Evolutionary conservation across 1,140 invertebrate species (phyloP), one percentile per base, ranked within the genome.

Genomic region (Chionoecetes opilio): DNA sequence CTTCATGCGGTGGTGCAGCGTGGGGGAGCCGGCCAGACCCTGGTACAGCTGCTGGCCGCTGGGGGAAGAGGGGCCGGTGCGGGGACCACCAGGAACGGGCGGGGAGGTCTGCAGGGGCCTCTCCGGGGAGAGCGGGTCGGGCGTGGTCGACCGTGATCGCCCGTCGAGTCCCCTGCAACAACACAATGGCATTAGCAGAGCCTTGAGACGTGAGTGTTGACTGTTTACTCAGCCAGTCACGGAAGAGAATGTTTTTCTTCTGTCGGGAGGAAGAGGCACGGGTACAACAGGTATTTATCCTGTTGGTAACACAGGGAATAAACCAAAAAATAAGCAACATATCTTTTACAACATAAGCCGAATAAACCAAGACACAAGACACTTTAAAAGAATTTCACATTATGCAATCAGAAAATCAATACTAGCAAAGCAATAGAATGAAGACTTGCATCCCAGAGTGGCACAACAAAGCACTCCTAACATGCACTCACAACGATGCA

Each of bases 1-100:
- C 97, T 99, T 99, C 96, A 99, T 99, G 96, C 98, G 97, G 97
- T 99, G 98, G 97, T 99, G 98, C 98, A 99, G 98, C 38, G 98
- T 99, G 46, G 98, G 98, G 96, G 94, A 88, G 31, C 94, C 82
- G 26, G 94, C 93, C 32, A 94, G 38, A 34, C 82, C 82, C 41
- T 93, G 93, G 82, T 93, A 96, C 21, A 89, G 88, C 93, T 93
- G 92, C 38, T 82, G 87, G 5, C 93, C 46, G 63, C 63, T 94
- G 46, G 93, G 93, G 85, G 84, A 93, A 17, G 94, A 96, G 29
- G 92, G 95, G 38, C 94, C 96, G 34, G 91, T 93, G 46, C 98
- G 97, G 91, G 82, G 87, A 26, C 93, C 93, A 97, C 97, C 92
- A 97, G 94, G 91, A 82, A 95, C 95, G 26, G 96, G 95, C 41